These are phyloP conservation scores for Diplolepis rosae DNA, from an alignment of 2,888 invertebrate genomes.

Conservation along the genomic window DNA sequence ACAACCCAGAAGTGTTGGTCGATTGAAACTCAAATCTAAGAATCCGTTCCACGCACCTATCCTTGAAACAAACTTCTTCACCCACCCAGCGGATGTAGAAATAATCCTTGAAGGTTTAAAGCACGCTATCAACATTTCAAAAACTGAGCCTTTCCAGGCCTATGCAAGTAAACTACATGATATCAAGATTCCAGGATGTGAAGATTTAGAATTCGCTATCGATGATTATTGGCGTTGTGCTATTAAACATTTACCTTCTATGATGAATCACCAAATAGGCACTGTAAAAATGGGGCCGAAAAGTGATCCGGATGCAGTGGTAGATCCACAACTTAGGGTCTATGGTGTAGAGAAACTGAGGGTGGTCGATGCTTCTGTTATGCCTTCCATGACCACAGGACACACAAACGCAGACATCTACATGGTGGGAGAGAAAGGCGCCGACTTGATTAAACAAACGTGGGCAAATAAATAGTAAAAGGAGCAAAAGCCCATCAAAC, in stretches of 20 bases:
- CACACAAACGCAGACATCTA: constrained; percentile 77
- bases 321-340: constrained; percentile 76
- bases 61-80: constrained; percentile 88
- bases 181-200: constrained; percentile 77
- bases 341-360: constrained; percentile 75
- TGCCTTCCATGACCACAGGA: constrained; percentile 77
- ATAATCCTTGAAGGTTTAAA: constrained; percentile 76
- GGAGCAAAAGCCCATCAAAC: too few relatives aligned
- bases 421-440: constrained; percentile 79
- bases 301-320: constrained; percentile 76
- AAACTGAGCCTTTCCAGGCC: constrained; percentile 74
- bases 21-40: constrained; percentile 80
- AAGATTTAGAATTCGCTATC: constrained; percentile 72
- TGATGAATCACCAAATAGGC: constrained; percentile 79
- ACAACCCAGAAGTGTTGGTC: constrained; percentile 83
- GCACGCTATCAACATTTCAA: constrained; percentile 75
- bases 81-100: constrained; percentile 75
- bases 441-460: constrained; percentile 76
- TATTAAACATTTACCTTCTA: constrained; percentile 77
- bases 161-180: constrained; percentile 72
- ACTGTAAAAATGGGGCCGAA: constrained; percentile 77
- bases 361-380: constrained; percentile 78
- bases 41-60: constrained; percentile 83
- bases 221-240: constrained; percentile 82
- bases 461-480: constrained; percentile 63